Evolutionary conservation across 1,140 invertebrate species (phyloP).

Genomic region (Homalodisca vitripennis): DNA sequence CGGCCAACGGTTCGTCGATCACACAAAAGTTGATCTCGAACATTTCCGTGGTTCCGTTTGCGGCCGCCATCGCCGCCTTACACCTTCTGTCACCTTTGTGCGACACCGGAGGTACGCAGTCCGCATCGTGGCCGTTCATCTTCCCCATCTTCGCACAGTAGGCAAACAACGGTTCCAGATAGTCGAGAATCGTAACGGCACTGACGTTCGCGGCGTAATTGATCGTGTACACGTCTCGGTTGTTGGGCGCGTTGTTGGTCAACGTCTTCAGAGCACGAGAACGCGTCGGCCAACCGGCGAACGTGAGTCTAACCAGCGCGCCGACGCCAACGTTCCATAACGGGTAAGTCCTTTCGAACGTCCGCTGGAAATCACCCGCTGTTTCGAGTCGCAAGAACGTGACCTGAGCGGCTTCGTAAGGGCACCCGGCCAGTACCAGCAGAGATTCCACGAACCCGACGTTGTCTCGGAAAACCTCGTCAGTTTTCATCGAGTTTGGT

Average conservation of each 20-base stretch:
- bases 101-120: not conserved
- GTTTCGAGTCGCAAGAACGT: too few relatives aligned
- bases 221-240: not conserved
- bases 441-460: not conserved
- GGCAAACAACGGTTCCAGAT: not conserved
- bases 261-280: not conserved
- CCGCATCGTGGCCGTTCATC: not conserved
- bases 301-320: not conserved
- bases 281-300: not conserved
- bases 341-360: not conserved
- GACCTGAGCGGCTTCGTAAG: not conserved
- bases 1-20: not conserved
- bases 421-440: not conserved
- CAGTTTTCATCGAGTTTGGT: too few relatives aligned
- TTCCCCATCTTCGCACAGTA: not conserved
- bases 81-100: not conserved
- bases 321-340: not conserved
- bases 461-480: not conserved
- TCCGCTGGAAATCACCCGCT: not conserved
- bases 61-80: not conserved
- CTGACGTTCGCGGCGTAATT: not conserved
- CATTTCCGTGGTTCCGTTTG: not conserved
- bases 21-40: not conserved
- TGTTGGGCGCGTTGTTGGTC: not conserved
- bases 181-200: not conserved